Percentiles rank a stretch among this genome's conserved stretches.
Evolutionary conservation across 2,888 invertebrate genomes (phyloP).

Genomic region (Eubasilissa splendida): DNA sequence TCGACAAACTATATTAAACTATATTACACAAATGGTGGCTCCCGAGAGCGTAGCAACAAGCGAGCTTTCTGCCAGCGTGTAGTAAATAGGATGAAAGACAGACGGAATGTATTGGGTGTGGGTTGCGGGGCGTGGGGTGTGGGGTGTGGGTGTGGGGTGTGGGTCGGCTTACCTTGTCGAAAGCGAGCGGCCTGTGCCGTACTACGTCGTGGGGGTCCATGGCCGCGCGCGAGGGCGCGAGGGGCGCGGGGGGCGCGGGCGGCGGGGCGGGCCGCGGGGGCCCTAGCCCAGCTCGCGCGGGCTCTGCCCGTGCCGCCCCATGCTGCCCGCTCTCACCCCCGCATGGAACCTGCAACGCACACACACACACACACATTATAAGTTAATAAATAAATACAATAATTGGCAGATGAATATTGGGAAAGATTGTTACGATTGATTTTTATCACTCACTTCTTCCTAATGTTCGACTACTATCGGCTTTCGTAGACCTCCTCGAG

Average conservation of each 20-base stretch:
- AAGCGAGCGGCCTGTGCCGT: constrained; percentile 79
- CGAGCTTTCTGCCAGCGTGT: too few species aligned
- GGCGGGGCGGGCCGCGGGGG: constrained; percentile 78
- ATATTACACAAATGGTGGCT: too few species aligned
- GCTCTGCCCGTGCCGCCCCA: constrained; percentile 89
- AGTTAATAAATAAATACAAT: too few species aligned
- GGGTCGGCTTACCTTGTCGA: constrained; percentile 78
- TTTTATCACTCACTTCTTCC: too few species aligned
- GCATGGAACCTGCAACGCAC: constrained; percentile 76
- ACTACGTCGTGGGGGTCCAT: constrained; percentile 73
- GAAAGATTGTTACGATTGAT: too few species aligned
- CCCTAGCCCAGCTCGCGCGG: constrained; percentile 90
- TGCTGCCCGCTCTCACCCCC: constrained; percentile 83
- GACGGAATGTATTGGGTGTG: neutral
- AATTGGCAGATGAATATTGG: too few species aligned
- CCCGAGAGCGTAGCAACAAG: too few species aligned
- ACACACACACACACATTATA: constrained; percentile 1
- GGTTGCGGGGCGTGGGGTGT: neutral
- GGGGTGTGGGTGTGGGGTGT: neutral
- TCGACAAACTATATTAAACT: too few species aligned
- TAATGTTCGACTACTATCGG: too few species aligned
- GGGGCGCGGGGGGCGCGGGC: constrained; percentile 74
- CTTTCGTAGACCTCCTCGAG: too few species aligned
- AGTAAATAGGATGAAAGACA: neutral
- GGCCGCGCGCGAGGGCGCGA: constrained; percentile 63